A percentile compares a stretch with the other conserved stretches of the same genome.
Conservation (phyloP, 2,797 vertebrate species). For the Tarsius wallacei region DNA sequence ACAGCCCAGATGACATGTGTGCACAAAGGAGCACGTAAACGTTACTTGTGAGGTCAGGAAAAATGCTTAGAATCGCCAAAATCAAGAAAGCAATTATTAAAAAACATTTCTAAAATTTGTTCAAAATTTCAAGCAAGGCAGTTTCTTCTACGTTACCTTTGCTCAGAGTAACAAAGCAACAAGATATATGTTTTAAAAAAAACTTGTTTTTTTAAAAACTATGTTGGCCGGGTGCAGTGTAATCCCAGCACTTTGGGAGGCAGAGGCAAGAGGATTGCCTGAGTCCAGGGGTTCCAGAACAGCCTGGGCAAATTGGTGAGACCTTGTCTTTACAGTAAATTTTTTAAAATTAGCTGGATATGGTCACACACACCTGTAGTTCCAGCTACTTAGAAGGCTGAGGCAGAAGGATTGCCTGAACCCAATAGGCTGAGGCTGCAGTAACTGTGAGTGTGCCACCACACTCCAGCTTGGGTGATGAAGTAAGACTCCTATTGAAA, state of each 20-base stretch:
- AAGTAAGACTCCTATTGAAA: not conserved
- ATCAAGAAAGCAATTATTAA: not conserved
- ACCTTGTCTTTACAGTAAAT: not conserved
- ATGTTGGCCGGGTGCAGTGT: not conserved
- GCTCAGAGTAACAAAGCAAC: not conserved
- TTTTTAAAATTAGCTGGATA: not conserved
- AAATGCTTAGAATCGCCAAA: not conserved
- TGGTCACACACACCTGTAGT: not conserved
- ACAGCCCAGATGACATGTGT: not conserved
- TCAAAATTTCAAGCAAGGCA: constrained; percentile 40
- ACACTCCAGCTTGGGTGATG: not conserved
- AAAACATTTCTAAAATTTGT: constrained; percentile 3
- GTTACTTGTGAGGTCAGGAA: not conserved
- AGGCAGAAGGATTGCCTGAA: not conserved
- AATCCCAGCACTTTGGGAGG: not conserved
- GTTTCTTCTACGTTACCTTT: constrained; percentile 16
- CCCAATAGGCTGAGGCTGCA: not conserved
- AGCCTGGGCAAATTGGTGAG: not conserved
- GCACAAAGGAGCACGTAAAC: not conserved
- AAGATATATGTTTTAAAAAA: not conserved
- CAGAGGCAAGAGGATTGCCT: not conserved
- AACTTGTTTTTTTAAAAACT: not conserved
- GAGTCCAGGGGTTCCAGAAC: not conserved
- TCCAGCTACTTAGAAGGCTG: not conserved
- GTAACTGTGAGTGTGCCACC: accelerated